phyloP scores from a whole-genome alignment of 2,113 vertebrate genomes.

The Amphiprion percula region DNA sequence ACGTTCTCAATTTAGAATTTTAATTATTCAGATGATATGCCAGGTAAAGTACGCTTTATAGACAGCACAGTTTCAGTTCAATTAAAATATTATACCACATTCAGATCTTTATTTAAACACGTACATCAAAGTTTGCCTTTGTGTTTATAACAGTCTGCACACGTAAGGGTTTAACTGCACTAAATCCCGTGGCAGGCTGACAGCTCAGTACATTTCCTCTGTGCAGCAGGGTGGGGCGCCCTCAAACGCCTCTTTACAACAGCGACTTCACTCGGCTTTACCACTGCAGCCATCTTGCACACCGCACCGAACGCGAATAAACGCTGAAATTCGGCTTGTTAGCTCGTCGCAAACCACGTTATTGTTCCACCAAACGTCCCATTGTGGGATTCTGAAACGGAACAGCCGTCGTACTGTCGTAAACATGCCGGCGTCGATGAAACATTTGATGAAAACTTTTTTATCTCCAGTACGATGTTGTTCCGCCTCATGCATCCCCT shows the following conservation, averaged over 20 bases:
- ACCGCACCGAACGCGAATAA: conserved; percentile 20
- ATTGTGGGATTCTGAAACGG: neutral
- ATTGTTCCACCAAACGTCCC: conserved; percentile 15
- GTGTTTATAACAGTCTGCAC: too few species aligned
- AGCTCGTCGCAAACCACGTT: conserved; percentile 50
- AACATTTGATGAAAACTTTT: conserved; percentile 38
- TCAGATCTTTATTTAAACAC: too few species aligned
- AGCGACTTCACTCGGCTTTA: conserved; percentile 60
- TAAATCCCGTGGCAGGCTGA: conserved; percentile 27
- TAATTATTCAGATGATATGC: too few species aligned
- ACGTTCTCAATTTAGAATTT: too few species aligned
- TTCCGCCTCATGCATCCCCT: conserved; percentile 46
- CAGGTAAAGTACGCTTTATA: too few species aligned
- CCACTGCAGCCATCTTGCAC: conserved; percentile 81
- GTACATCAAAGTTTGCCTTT: too few species aligned
- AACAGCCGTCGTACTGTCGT: accelerated
- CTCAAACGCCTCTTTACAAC: conserved; percentile 60
- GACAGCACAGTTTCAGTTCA: too few species aligned
- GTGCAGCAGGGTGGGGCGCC: conserved; percentile 66
- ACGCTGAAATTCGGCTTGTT: conserved; percentile 15
- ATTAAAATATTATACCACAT: too few species aligned
- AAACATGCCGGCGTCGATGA: neutral
- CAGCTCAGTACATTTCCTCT: conserved; percentile 44
- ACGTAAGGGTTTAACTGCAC: neutral
- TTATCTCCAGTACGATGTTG: conserved; percentile 36